These are phyloP conservation scores for Cladorhizidae sp. DNA, from an alignment of 37 sponge, comb jelly and placozoan species.

Conservation along the genomic window DNA sequence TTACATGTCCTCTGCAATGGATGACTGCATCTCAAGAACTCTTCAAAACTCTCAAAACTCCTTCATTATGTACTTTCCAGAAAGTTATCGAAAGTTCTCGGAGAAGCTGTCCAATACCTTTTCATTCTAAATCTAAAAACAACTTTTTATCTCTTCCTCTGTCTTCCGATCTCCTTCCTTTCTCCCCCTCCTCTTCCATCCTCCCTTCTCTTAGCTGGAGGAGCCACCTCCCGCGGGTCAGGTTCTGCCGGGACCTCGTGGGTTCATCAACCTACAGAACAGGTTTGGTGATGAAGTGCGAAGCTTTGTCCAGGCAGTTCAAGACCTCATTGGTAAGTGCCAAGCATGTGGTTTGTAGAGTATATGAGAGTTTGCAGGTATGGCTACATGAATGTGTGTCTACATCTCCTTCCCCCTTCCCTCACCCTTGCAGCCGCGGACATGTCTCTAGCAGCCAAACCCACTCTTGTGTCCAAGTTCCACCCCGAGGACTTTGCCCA, in stretches of 20 bases:
- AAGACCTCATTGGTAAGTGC: constrained; percentile 71
- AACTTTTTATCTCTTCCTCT: too few species aligned
- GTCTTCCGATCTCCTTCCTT: too few species aligned
- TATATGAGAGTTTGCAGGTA: too few species aligned
- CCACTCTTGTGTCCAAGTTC: constrained; percentile 43
- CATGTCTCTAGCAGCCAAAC: constrained; percentile 75
- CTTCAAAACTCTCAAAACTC: too few species aligned
- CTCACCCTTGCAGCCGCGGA: constrained; percentile 49
- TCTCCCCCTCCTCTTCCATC: too few species aligned
- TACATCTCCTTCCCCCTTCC: background rate
- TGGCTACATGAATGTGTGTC: too few species aligned
- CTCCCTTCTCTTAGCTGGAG: constrained; percentile 46
- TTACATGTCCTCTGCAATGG: too few species aligned
- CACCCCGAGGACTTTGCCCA: constrained; percentile 53
- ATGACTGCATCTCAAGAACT: too few species aligned
- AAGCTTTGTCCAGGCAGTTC: constrained; percentile 60
- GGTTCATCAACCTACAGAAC: constrained; percentile 75
- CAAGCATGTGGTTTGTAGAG: background rate
- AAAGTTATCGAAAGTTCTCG: background rate
- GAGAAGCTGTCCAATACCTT: too few species aligned
- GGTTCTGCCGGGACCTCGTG: constrained; percentile 74
- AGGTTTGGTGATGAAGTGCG: constrained; percentile 67
- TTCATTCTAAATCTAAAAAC: too few species aligned
- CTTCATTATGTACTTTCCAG: background rate
- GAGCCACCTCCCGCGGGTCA: constrained; percentile 68